Base-by-base conservation (phyloP, 2,888 invertebrate genomes). In the Zhuqinia jingwanae region DNA sequence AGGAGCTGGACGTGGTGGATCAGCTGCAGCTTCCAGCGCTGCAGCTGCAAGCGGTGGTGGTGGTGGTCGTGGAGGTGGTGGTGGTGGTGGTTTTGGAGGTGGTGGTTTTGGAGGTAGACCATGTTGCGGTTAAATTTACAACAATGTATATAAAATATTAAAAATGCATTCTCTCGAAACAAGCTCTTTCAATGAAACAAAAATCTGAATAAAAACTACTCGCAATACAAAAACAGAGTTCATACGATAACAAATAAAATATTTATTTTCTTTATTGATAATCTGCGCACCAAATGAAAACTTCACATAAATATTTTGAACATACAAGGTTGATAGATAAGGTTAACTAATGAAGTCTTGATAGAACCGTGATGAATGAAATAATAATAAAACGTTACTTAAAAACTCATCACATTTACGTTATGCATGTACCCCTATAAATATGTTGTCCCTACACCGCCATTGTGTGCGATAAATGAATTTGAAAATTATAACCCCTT, bases 271-370 rank as follows among this genome's bases (percentile, higher is more conserved):
- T n/a, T 11, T 25, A 50, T n/a, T n/a, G n/a, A 45, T 22, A 1
- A 25, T 53, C 47, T 79, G 36, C 50, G 83, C 83, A 83, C 83
- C 83, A 83, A 83, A 50, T 47, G 53, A 83, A 77, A 83, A 22
- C 2, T 65, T 77, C 36, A 45, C 17, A 47, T 36, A 75, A 30
- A 20, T 75, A 53, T 20, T 45, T 70, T 65, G 42, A 42, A 42
- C 42, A 42, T 42, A 20, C 10, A n/a, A n/a, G 8, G 30, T 65
- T 17, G 13, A 25, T 10, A 65, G 13, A n/a, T n/a, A n/a, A n/a
- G n/a, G n/a, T n/a, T 15, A 65, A 13, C 25, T 65, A 65, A 65
- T 11, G 42, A n/a, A n/a, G n/a, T n/a, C n/a, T n/a, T n/a, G n/a
- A 17, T 65, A 65, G 20, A 20, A 42, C 65, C 17, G 3, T 65